A percentile compares a stretch with the other conserved stretches of the same genome.
Evolutionary conservation across 2,113 vertebrate species (phyloP).

Genomic region (Phyllostomus hastatus): DNA sequence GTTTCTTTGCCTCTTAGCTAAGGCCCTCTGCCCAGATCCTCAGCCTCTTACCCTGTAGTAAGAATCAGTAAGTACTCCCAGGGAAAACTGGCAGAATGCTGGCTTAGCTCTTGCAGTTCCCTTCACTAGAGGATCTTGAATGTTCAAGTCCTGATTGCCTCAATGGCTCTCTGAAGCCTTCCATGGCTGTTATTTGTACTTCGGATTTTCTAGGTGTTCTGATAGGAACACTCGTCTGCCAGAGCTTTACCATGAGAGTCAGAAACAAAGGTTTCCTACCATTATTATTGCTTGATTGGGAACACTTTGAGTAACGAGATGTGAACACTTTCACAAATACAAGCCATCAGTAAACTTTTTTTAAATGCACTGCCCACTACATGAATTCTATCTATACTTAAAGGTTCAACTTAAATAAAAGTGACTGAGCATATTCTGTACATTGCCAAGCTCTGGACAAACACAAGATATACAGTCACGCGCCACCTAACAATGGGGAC

Average conservation of each 20-base stretch:
- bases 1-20: neutral
- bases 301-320: neutral
- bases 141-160: neutral
- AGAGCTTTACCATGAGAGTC: neutral
- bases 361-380: neutral
- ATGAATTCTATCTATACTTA: neutral
- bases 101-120: neutral
- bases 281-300: neutral
- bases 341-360: neutral
- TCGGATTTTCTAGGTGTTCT: neutral
- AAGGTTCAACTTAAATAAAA: constrained; percentile 34
- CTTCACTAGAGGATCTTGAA: neutral
- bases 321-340: neutral
- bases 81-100: neutral
- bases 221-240: neutral
- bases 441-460: neutral
- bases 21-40: neutral
- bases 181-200: neutral
- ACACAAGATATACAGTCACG: neutral
- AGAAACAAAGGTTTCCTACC: neutral
- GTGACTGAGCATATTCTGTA: neutral
- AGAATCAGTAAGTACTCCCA: neutral
- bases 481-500: neutral
- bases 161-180: neutral
- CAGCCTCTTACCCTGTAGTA: neutral